Conservation (phyloP, 2,113 vertebrate genomes). For the Pundamilia nyererei region DNA sequence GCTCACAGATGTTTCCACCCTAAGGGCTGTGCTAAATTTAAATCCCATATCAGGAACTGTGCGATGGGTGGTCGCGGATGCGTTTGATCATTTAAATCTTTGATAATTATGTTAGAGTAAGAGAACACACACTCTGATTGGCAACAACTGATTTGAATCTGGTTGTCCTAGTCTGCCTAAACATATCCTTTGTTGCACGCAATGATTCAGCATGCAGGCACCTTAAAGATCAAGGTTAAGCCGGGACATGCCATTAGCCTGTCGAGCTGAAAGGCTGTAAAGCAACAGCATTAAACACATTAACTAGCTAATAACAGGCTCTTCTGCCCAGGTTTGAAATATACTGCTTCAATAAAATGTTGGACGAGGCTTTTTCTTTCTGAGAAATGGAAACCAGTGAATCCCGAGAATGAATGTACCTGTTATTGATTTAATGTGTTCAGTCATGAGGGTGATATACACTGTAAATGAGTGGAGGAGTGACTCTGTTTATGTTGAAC, state of each 20-base stretch:
- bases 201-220: background rate
- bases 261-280: conserved; percentile 6
- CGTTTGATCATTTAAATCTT: background rate
- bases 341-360: background rate
- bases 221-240: background rate
- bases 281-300: background rate
- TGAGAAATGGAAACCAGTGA: background rate
- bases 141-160: background rate
- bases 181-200: background rate
- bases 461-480: background rate
- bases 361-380: background rate
- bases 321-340: background rate
- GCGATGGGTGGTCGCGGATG: background rate
- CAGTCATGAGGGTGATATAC: background rate
- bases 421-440: background rate
- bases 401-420: background rate
- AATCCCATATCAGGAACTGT: conserved; percentile 1
- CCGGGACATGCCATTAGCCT: background rate
- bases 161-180: background rate
- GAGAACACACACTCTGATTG: background rate
- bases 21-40: conserved; percentile 15
- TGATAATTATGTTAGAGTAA: background rate
- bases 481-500: background rate
- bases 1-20: conserved; percentile 39
- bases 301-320: background rate